Base-by-base conservation (phyloP, 2,113 vertebrate species). In the Silurus glanis region DNA sequence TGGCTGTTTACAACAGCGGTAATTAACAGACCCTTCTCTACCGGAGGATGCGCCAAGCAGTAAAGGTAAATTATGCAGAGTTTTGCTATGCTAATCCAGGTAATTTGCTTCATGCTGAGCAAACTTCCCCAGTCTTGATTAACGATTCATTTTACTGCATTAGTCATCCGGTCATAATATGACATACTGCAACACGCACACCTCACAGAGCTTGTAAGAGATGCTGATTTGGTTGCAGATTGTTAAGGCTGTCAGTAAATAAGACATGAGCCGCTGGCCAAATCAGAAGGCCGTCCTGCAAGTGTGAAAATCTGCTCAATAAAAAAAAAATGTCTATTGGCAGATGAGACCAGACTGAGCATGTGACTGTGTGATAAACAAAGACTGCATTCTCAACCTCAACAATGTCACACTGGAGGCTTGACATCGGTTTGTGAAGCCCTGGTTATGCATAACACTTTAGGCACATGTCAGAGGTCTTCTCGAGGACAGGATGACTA, bases 81-180 rank as follows among this genome's bases (percentile, higher is more conserved):
- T 88, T 90, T 90, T 90, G 89, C 89, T 89, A 90, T 90, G 86
- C 90, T 91, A 92, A 90, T 90, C 84, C 90, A 89, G 90, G 91
- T 92, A 90, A 91, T 92, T 90, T 91, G 91, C 89, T 90, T 89
- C 91, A 89, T 85, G 88, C 89, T 90, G 89, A 83, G 88, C 86
- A 83, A 87, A 89, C 90, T 91, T 90, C 90, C 87, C 82, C 83
- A 83, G 88, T 88, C 90, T 87, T 89, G 89, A 90, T 90, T 89
- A 90, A 89, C 88, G 88, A 87, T 90, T 90, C 86, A 89, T 90
- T 88, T 90, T 87, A 82, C 88, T 89, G 80, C 86, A 90, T 90
- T 88, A 88, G 86, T 84, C 86, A 89, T 87, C 84, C 61, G 58
- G 85, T 90, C 85, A 87, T 89, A 87, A 90, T 88, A 88, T 85